phyloP scores from a whole-genome alignment of 2,113 vertebrate species.

The Cebus imitator region DNA sequence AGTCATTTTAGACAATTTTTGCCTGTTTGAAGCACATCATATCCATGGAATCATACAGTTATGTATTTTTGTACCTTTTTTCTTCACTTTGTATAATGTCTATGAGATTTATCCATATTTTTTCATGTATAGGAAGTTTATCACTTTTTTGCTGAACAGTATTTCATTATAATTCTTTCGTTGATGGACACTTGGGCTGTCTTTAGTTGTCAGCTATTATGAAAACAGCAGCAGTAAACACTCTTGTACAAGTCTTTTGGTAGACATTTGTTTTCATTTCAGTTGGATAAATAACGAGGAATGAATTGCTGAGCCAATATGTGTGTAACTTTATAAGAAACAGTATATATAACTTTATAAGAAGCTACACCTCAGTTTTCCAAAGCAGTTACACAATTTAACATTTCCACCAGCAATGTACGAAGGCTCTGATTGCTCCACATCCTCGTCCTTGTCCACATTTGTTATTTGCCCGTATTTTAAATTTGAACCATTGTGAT shows the following conservation, averaged over 20 bases:
- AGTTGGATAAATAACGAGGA: neutral
- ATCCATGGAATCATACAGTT: neutral
- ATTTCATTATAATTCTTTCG: conserved; percentile 1
- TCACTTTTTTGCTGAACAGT: neutral
- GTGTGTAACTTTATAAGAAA: neutral
- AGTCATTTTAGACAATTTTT: neutral
- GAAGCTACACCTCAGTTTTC: neutral
- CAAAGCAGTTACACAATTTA: too few relatives aligned
- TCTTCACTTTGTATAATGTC: neutral
- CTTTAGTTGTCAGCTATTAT: conserved; percentile 3
- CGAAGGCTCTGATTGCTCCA: neutral
- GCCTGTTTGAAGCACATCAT: neutral
- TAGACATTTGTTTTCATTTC: conserved; percentile 40
- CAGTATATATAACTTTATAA: neutral
- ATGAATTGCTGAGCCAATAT: neutral
- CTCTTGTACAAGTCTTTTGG: neutral
- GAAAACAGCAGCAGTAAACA: neutral
- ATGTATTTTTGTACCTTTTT: neutral
- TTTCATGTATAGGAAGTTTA: neutral
- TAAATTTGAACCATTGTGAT: neutral
- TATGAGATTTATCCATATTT: neutral
- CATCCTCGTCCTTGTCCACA: neutral
- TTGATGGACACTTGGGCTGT: neutral
- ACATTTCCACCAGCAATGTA: neutral
- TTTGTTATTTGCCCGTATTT: neutral